These are phyloP conservation scores for Isichthys henryi DNA, from an alignment of 2,113 vertebrate species.

Conservation along the genomic window DNA sequence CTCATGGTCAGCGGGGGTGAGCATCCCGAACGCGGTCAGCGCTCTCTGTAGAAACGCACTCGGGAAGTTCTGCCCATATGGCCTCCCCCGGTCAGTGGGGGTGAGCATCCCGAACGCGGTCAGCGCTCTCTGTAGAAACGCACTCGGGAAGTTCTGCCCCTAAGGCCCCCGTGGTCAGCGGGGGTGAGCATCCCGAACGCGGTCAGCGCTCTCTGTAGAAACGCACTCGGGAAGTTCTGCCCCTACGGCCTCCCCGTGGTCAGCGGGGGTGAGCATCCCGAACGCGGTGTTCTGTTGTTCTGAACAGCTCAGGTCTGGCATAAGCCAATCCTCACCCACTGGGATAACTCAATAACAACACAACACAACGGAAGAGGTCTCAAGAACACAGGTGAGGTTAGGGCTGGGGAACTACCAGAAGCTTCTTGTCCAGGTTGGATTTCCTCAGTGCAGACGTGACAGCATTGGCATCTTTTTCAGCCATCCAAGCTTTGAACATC, in stretches of 20 bases:
- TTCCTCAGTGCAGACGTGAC: conserved; percentile 85
- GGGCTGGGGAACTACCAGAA: conserved; percentile 58
- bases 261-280: not conserved
- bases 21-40: not conserved
- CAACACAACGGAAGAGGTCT: not conserved
- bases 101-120: not conserved
- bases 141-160: not conserved
- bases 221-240: not conserved
- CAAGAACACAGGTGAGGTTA: not conserved
- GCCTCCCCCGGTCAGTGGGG: not conserved
- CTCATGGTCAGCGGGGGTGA: not conserved
- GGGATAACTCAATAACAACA: not conserved
- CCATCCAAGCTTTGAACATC: conserved; percentile 90
- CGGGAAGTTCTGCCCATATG: not conserved
- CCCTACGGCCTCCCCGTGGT: not conserved
- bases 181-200: not conserved
- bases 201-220: not conserved
- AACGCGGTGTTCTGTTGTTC: not conserved
- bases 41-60: not conserved
- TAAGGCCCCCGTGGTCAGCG: not conserved
- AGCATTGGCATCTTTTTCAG: conserved; percentile 83
- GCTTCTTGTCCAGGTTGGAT: conserved; percentile 82
- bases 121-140: not conserved
- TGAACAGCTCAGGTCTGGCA: not conserved
- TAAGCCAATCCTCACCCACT: not conserved